Percentiles rank a stretch among this genome's conserved stretches.
These are phyloP conservation scores for Tragelaphus imberbis DNA, from an alignment of 2,113 vertebrate species.

Conservation along the genomic window DNA sequence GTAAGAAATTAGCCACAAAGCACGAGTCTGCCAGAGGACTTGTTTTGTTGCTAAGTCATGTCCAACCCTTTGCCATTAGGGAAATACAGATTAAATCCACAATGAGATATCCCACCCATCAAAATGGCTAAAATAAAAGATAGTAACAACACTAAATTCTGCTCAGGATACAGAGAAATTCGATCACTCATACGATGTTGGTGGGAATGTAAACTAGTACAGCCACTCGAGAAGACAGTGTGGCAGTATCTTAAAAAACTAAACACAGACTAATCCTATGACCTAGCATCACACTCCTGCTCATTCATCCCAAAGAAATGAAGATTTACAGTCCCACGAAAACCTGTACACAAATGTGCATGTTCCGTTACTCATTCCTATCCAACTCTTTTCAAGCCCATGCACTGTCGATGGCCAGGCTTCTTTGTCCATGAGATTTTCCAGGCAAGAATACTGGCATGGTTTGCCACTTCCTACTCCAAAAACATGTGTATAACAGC, in stretches of 20 bases:
- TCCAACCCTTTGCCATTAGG: background rate
- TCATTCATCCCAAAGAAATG: background rate
- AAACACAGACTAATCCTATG: background rate
- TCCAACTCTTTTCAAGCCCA: background rate
- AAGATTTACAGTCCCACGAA: background rate
- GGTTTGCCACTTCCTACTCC: background rate
- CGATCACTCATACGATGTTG: background rate
- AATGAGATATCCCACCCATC: background rate
- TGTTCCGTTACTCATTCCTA: background rate
- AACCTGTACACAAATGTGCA: background rate
- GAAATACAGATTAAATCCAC: background rate
- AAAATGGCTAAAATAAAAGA: background rate
- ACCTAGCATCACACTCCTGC: background rate
- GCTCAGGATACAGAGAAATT: background rate
- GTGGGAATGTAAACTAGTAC: background rate
- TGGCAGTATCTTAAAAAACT: background rate
- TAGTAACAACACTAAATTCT: background rate
- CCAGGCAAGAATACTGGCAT: background rate
- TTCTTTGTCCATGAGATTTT: background rate
- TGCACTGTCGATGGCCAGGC: background rate
- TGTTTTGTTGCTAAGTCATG: background rate
- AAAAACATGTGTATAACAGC: background rate
- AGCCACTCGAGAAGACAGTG: background rate
- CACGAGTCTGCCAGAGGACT: background rate
- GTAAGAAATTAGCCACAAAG: background rate